Evolutionary conservation across 2,888 invertebrate genomes (phyloP), one percentile per base, ranked within the genome.

Genomic region (Alloplasta piceator): DNA sequence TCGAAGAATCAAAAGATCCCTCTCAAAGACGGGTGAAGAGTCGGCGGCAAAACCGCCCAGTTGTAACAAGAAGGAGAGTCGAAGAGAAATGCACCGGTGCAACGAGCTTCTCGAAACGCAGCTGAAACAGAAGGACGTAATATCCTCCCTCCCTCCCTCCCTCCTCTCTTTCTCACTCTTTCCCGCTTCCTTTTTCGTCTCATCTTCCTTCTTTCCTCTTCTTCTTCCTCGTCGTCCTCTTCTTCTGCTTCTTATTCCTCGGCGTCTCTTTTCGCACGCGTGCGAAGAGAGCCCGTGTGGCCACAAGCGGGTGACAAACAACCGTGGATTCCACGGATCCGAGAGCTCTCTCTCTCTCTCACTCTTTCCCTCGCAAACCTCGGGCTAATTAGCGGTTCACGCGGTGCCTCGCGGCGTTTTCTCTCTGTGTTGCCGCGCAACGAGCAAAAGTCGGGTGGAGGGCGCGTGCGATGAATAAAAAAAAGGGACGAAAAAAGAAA

Each of bases 311-410:
- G 88, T 89, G 89, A 89, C 89, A 89, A 89, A 89, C 88, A 89
- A 88, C 89, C 86, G 84, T 83, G 84, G 85, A 89, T 89, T 89
- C 89, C 88, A 89, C 87, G 90, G 90, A 89, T 88, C 82, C 87
- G 84, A 63, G 66, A 43, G 4, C 38, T 38, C 36, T 66, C 52
- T 52, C 52, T 5, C 66, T 55, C 52, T 63, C 60, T 38, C 12
- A 39, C 60, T 43, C 63, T 43, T 26, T 63, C 12, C 61, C 78
- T 77, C 85, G 85, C 88, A 87, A 87, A 88, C 87, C 85, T 86
- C 85, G 82, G 86, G 89, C 90, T 91, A 91, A 91, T 91, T 90
- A 90, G 90, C 85, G 88, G 89, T 86, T 90, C 87, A 85, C 88
- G 87, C 74, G 86, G 84, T 85, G 84, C 82, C 64, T 82, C 83